Evolutionary conservation across 2,113 vertebrate genomes (phyloP).

Genomic region (Cervus canadensis): DNA sequence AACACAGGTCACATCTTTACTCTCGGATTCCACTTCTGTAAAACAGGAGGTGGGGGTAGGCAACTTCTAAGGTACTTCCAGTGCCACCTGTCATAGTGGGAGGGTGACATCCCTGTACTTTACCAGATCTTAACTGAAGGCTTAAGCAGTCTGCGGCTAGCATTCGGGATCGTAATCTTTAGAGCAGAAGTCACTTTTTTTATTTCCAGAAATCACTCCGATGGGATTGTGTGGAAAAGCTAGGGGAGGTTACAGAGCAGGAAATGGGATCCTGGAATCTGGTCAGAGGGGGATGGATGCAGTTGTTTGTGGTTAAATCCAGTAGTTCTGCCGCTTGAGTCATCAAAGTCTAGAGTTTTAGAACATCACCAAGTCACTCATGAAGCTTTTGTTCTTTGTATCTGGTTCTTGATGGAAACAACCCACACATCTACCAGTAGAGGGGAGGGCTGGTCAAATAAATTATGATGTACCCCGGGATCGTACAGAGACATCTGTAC

Average conservation of each 20-base stretch:
- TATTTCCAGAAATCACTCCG: background rate
- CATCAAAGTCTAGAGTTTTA: background rate
- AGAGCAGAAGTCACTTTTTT: background rate
- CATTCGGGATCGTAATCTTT: background rate
- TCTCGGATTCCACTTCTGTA: background rate
- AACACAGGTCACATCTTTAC: background rate
- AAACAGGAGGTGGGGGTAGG: background rate
- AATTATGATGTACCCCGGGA: accelerated
- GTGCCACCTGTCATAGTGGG: background rate
- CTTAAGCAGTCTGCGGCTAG: background rate
- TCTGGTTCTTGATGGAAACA: background rate
- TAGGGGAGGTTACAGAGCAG: background rate
- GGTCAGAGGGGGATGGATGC: accelerated
- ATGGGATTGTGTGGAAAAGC: background rate
- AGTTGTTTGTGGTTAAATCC: background rate
- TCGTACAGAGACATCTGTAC: background rate
- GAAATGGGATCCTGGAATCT: background rate
- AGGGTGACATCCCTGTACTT: background rate
- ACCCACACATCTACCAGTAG: background rate
- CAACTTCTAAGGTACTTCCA: background rate
- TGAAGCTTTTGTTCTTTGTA: background rate
- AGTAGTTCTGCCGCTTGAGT: background rate
- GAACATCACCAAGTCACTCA: background rate
- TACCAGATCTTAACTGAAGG: background rate
- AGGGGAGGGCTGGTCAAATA: background rate